Base-by-base conservation (phyloP, 1,140 invertebrate genomes). In the Temnothorax longispinosus region DNA sequence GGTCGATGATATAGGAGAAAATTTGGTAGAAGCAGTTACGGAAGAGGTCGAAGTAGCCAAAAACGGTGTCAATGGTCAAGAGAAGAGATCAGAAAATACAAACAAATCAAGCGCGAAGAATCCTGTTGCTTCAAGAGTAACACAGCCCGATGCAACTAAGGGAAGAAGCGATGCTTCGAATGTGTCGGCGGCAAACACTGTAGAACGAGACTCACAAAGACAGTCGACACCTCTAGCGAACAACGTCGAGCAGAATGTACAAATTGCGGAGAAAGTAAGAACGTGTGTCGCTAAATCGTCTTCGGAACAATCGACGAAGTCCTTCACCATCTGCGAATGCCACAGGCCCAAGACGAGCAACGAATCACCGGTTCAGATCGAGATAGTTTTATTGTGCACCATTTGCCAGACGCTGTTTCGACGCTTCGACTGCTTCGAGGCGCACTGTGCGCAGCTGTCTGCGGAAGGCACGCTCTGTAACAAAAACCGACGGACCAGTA, bases 311-410 rank as follows among this genome's bases (percentile, higher is more conserved):
- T 21, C 0, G 2, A 58, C 10, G 4, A 71, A 60, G 38, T 27
- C 64, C 0, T 58, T 91, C 1, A 80, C n/a, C 15, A 90, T 95
- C 62, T 95, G 95, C 50, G 0, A 77, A 0, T 95, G 95, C 69
- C 95, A 95, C 74, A 88, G 58, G 0, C 75, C 90, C 7, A 82
- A 93, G 41, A 69, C 67, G 0, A 4, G 8, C 1, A 35, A 81
- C 11, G 32, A 65, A 0, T 52, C 52, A 0, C 7, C 3, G 21
- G 15, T 95, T 1, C 91, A 92, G 11, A 94, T 95, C 3, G 95
- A 95, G 82, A 92, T 95, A 89, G 91, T 94, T 0, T 72, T 94
- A 4, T 67, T 91, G 0, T 95, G 95, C 35, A 87, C 89, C 4
- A 88, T 52, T n/a, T 95, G 95, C 18, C 87, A 88, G 3, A 85